A percentile compares a stretch with the other conserved stretches of the same genome.
Conservation (phyloP, 2,797 vertebrate genomes). For the Aeoliscus strigatus region DNA sequence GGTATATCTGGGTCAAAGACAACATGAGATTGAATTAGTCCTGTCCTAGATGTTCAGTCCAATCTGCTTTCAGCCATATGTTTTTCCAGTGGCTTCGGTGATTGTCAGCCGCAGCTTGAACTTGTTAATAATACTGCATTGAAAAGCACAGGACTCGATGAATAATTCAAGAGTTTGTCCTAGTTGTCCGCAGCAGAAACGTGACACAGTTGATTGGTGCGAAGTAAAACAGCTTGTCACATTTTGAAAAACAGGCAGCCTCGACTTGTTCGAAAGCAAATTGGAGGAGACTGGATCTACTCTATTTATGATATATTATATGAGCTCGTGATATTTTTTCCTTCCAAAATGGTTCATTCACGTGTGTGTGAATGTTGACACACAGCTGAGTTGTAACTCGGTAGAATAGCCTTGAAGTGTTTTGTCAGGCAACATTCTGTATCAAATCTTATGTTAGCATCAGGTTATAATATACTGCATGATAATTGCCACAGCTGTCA, state of each 20-base stretch:
- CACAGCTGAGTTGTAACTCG: constrained; percentile 4
- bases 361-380: constrained; percentile 13
- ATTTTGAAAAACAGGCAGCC: constrained; percentile 8
- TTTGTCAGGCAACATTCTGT: constrained; percentile 32
- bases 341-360: constrained; percentile 7
- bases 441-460: constrained; percentile 48
- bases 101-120: constrained; percentile 24
- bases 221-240: constrained; percentile 3
- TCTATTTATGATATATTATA: constrained; percentile 12
- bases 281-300: constrained; percentile 8
- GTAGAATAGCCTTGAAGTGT: constrained; percentile 30
- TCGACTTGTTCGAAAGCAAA: constrained; percentile 4
- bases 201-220: constrained; percentile 8
- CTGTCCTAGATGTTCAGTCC: constrained; percentile 63
- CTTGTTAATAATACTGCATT: constrained; percentile 34
- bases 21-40: constrained; percentile 57
- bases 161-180: constrained; percentile 31
- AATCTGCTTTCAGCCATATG: constrained; percentile 61
- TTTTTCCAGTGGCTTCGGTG: constrained; percentile 48
- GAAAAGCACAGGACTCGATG: constrained; percentile 17
- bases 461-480: constrained; percentile 41
- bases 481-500: constrained; percentile 62
- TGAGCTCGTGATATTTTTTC: not conserved
- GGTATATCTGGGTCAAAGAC: constrained; percentile 67
- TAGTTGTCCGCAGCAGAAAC: constrained; percentile 7